These are phyloP conservation scores for Drosophila atripex DNA, from an alignment of 2,888 invertebrate genomes.

Conservation along the genomic window DNA sequence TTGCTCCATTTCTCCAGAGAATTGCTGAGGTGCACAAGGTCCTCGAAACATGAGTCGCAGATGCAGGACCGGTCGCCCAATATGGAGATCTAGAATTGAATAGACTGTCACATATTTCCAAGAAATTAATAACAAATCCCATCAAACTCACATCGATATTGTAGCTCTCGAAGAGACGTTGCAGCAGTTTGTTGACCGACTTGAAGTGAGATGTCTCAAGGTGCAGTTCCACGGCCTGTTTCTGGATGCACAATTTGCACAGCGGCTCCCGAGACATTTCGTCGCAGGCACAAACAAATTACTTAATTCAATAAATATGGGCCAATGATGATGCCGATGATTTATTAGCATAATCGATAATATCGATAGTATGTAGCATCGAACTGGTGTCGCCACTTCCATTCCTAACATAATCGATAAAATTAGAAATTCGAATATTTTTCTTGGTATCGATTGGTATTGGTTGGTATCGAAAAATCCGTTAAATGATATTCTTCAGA, in stretches of 20 bases:
- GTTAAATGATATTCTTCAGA: neutral
- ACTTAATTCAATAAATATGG: neutral
- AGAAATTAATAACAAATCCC: neutral
- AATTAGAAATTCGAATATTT: neutral
- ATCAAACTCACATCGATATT: constrained; percentile 12
- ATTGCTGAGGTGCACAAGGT: constrained; percentile 12
- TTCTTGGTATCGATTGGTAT: no score
- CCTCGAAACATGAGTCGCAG: constrained; percentile 14
- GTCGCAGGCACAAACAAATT: neutral
- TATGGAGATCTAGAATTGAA: neutral
- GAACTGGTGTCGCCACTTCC: neutral
- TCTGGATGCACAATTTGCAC: constrained; percentile 16
- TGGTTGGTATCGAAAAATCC: neutral
- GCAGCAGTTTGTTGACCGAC: constrained; percentile 8
- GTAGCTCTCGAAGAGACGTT: constrained; percentile 17
- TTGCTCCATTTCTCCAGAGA: constrained; percentile 14
- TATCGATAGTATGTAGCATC: neutral
- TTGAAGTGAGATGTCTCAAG: neutral
- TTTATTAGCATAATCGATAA: neutral
- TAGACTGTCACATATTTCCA: neutral
- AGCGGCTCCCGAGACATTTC: constrained; percentile 1
- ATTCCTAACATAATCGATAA: neutral
- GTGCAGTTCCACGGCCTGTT: neutral
- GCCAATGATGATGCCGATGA: neutral
- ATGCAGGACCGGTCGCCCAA: neutral